A percentile compares a stretch with the other conserved stretches of the same genome.
Evolutionary conservation across 2,797 vertebrate species (phyloP).

Genomic region (Okamejei kenojei): DNA sequence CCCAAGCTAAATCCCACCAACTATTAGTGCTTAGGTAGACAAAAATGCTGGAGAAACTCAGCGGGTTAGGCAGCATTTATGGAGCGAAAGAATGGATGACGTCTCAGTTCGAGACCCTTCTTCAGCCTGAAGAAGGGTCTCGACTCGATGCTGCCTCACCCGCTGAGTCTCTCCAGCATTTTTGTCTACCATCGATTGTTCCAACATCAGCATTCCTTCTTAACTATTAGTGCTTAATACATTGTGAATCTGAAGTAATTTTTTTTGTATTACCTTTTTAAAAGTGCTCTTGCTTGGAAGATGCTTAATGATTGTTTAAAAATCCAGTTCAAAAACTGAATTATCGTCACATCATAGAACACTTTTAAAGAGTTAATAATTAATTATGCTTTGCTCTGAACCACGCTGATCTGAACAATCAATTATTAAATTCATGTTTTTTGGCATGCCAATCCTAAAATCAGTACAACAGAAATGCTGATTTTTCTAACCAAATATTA

Average conservation of each 20-base stretch:
- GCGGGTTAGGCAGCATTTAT: no score
- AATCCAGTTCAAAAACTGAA: not conserved
- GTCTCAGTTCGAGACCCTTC: no score
- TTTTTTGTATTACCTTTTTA: not conserved
- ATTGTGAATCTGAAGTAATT: not conserved
- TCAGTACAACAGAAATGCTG: not conserved
- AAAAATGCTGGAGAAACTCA: no score
- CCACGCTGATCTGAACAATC: not conserved
- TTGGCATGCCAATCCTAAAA: not conserved
- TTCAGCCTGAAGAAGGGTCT: no score
- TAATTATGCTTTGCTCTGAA: not conserved
- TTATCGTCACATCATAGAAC: not conserved
- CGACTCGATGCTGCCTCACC: no score
- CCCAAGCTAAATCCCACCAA: not conserved
- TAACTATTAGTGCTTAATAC: not conserved
- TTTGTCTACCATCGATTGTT: no score
- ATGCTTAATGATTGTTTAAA: not conserved
- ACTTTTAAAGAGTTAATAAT: not conserved
- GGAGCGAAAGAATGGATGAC: no score
- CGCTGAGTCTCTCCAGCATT: no score
- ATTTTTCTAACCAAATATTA: constrained; percentile 2
- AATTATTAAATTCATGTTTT: not conserved
- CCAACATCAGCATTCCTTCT: no score
- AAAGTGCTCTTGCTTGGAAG: not conserved
- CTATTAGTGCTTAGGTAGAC: not conserved